Evolutionary conservation across 2,797 vertebrate genomes (phyloP).

Genomic region (Masticophis lateralis): DNA sequence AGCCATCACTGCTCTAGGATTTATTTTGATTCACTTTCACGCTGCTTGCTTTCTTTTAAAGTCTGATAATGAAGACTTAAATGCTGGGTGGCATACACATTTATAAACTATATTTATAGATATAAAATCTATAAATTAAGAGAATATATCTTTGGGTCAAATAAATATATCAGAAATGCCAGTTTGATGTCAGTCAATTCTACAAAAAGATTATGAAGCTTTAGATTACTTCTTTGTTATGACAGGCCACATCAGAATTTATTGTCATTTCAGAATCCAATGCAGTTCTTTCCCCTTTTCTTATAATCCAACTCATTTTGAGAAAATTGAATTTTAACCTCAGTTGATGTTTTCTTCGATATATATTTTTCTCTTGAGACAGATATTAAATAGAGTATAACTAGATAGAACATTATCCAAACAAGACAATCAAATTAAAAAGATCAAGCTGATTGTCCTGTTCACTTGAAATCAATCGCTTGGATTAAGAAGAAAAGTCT

Average conservation of each 20-base stretch:
- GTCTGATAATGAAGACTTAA: neutral
- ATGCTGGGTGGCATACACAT: conserved; percentile 5
- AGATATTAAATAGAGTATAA: conserved; percentile 5
- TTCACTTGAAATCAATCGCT: neutral
- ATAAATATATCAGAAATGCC: conserved; percentile 14
- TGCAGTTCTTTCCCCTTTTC: accelerated
- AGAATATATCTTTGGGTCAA: neutral
- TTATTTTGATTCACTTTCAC: conserved; percentile 5
- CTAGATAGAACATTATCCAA: neutral
- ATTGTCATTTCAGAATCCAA: conserved; percentile 23
- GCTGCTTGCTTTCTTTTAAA: neutral
- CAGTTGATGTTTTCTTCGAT: neutral
- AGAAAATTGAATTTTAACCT: neutral
- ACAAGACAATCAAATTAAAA: neutral
- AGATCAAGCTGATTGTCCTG: neutral
- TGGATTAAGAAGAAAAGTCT: neutral
- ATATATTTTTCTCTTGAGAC: neutral
- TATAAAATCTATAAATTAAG: neutral
- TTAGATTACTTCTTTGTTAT: neutral
- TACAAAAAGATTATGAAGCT: neutral
- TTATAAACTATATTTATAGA: neutral
- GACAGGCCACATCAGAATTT: conserved; percentile 21
- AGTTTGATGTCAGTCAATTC: conserved; percentile 13
- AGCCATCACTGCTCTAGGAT: neutral
- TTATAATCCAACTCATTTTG: neutral